Evolutionary conservation across 2,797 vertebrate genomes (phyloP).

Genomic region (Falco concolor): DNA sequence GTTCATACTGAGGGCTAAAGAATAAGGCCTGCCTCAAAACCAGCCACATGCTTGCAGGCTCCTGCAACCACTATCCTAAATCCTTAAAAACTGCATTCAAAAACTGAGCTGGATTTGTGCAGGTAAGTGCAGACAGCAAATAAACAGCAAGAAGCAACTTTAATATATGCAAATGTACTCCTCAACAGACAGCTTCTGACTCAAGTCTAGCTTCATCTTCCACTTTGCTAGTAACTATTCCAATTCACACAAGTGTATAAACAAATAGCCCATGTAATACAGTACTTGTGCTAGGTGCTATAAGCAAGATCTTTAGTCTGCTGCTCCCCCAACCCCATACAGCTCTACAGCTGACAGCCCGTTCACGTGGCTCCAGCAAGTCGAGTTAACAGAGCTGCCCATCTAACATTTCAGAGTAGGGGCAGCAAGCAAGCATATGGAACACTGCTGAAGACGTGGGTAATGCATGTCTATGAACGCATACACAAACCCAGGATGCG

Average conservation of each 20-base stretch:
- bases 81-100: background rate
- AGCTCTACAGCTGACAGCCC: background rate
- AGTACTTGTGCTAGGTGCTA: background rate
- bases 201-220: background rate
- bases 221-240: background rate
- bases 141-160: background rate
- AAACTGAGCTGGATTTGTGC: background rate
- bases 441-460: background rate
- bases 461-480: background rate
- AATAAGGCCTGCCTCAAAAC: background rate
- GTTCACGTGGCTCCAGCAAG: background rate
- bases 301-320: background rate
- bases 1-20: background rate
- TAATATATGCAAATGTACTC: background rate
- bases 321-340: background rate
- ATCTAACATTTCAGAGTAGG: background rate
- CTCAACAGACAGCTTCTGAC: background rate
- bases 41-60: background rate
- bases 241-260: fast-evolving
- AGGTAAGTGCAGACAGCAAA: background rate
- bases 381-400: background rate
- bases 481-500: background rate
- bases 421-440: background rate
- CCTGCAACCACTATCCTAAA: background rate
- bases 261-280: background rate